Evolutionary conservation across 2,113 vertebrate species (phyloP), one percentile per base, ranked within the genome.

Genomic region (Neolamprologus hecqui): DNA sequence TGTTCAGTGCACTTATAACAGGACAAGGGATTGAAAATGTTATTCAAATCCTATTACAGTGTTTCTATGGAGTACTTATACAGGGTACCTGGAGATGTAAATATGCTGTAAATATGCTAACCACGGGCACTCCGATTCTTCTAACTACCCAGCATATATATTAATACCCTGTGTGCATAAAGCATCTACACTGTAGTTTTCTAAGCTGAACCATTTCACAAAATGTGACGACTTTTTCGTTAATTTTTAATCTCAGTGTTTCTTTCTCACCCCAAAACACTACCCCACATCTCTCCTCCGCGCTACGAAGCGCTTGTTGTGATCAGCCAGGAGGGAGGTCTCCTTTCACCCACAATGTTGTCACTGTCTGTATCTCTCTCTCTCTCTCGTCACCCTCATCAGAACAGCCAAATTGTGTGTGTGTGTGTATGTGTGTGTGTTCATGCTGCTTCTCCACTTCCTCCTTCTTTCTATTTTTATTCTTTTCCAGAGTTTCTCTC

Each of bases 321-420:
- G 81, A 88, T 88, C 81, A 8, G 84, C n/a, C 15, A 57, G 63
- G 60, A 80, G 26, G 63, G 90, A 77, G 79, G 86, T 51, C 84
- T 90, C 60, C 82, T 91, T 81, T 89, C 79, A 84, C 63, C 51
- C 84, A 92, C 90, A 92, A 87, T 90, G 88, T 92, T 88, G 65
- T 88, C 84, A 83, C 81, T 91, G 89, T 92, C 82, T 84, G 86
- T 49, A 86, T 75, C 13, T 19, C 70, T 79, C 47, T 79, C 80
- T 26, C 23, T 77, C 75, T 79, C 80, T 79, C 47, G 60, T 84
- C 57, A 47, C 17, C 51, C 83, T 40, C 85, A 85, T 90, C 68
- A 47, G 80, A 81, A 42, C 82, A 86, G 84, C 85, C 77, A 85
- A 89, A 85, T 37, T 88, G 83, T 77, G 9, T 75, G 9, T 33